Base-by-base conservation (phyloP, 2,113 vertebrate genomes). In the Microcebus murinus region DNA sequence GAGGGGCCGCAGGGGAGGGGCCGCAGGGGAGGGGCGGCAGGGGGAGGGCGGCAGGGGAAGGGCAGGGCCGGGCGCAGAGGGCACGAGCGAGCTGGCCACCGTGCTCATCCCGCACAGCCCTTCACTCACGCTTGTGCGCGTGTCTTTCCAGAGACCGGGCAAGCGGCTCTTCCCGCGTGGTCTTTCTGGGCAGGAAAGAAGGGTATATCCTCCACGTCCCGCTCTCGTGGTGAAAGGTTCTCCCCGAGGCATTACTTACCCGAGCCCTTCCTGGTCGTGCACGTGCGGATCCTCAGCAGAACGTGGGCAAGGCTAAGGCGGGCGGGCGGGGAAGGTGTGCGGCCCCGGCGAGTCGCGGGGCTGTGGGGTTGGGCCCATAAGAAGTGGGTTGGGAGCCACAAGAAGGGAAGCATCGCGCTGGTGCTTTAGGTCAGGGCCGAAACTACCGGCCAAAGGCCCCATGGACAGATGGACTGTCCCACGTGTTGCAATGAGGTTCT, bases 21-120 rank as follows among this genome's bases (percentile, higher is more conserved):
- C 42, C 1, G 42, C 42, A 42, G 6, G 42, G 7, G 7, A 42
- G 36, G 42, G 42, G 42, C 42, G 1, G 42, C 42, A 8, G 42
- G 42, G 42, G 42, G 8, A 1, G 42, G 42, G 42, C 42, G 1
- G 42, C 42, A 42, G 42, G 42, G 42, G 36, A 70, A 21, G 10
- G 8, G 23, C 8, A 55, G 15, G 17, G n/a, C 15, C 39, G 36
- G 31, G 7, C 13, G 6, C 8, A 0, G 8, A 25, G 10, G 39
- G 55, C 0, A 0, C 15, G 13, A 65, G 20, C 55, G 17, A 48
- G 23, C 6, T 3, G 0, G 27, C 31, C 0, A 0, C 45, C 29
- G 17, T 55, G 27, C 42, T 57, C 31, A 23, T 39, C 17, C n/a
- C 23, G 25, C 14, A 17, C 11, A 31, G 3, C 14, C 20, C 29